Base-by-base conservation (phyloP, 2,888 invertebrate species). In the Embidobia sp. region DNA sequence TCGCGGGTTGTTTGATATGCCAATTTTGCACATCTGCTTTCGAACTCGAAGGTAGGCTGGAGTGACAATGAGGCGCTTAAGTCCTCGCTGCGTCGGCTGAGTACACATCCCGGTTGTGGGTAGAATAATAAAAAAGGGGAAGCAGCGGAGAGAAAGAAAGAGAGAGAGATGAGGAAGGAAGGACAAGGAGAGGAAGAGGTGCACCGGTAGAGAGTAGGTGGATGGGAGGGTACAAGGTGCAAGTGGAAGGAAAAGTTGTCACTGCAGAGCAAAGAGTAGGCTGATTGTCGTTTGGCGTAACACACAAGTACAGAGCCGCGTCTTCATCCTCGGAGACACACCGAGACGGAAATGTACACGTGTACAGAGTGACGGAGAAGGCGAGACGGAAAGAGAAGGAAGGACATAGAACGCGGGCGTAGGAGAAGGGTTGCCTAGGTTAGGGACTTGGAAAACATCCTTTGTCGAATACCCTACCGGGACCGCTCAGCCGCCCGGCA, bases 401-500 rank as follows among this genome's bases (percentile, higher is more conserved):
- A 18, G 6, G 53, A 19, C 26, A 15, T 10, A 11, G 57, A 48
- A 27, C 42, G 64, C 57, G 16, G 48, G 82, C 81, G 85, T 84
- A 83, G 85, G 84, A 85, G 84, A 88, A 88, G 87, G 88, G 88
- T 88, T 88, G 84, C 86, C 89, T 87, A 88, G 88, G 88, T 88
- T 88, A 88, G 88, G 87, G 87, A 88, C 87, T 87, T 82, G 88
- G 87, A 88, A 88, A 89, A 88, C 87, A 88, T 87, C 87, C 87
- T 89, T 88, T 89, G 88, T 88, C 87, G 85, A 87, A 88, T 86
- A 87, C 87, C 86, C 88, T 85, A 85, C 85, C 87, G 87, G 86
- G 87, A 87, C 85, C 85, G 87, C 82, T 86, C 85, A 85, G 84
- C 85, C 85, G 85, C 86, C 86, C 86, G 83, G 88, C 87, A 84